Conservation (phyloP, 1,140 invertebrate genomes). For the Grapholita molesta region DNA sequence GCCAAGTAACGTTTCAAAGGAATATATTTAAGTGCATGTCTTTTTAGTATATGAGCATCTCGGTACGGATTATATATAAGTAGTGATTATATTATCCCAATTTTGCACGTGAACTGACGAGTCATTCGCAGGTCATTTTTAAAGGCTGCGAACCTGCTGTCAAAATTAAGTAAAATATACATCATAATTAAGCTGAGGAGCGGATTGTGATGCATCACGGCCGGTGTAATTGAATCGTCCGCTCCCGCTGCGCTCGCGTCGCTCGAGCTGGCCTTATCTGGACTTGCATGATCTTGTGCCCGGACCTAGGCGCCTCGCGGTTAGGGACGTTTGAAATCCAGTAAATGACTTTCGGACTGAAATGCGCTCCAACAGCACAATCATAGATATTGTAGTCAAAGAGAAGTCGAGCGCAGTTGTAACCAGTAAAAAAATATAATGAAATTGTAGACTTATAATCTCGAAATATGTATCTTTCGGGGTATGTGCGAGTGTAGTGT, state of each 20-base stretch:
- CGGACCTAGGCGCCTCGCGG: neutral
- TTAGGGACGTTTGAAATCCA: neutral
- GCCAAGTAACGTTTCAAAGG: too few species aligned
- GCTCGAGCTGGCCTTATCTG: neutral
- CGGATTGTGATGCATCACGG: neutral
- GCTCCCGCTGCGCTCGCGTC: neutral
- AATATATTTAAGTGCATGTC: too few species aligned
- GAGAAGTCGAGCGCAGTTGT: neutral
- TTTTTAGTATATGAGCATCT: too few species aligned
- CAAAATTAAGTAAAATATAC: constrained; percentile 7
- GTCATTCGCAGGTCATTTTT: neutral
- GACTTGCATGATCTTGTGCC: neutral
- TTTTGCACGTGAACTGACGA: neutral
- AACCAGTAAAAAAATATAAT: too few species aligned
- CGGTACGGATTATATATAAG: too few species aligned
- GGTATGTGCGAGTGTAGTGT: neutral
- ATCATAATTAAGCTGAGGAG: neutral
- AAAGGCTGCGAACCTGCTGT: neutral
- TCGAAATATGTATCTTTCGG: too few species aligned
- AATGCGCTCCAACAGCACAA: too few species aligned
- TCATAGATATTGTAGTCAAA: neutral
- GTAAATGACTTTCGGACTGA: neutral
- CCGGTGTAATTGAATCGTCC: neutral
- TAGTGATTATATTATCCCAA: too few species aligned
- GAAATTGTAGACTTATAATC: too few species aligned